Percentiles rank a stretch among this genome's conserved stretches.
Evolutionary conservation across 2,113 vertebrate species (phyloP).

Genomic region (Dunckerocampus dactyliophorus): DNA sequence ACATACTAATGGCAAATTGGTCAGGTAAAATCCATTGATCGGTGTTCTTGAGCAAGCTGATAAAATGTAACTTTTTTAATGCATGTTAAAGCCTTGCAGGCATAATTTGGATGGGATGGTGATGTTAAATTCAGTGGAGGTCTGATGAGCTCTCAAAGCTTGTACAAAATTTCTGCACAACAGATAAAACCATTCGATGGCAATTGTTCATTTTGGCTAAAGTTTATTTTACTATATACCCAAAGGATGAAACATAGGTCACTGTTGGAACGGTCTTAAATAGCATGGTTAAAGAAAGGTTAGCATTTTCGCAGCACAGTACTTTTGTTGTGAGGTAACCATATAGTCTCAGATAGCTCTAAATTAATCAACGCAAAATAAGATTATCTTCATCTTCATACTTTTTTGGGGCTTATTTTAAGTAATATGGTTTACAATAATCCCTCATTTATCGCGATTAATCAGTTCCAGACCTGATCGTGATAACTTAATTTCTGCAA

Average conservation of each 20-base stretch:
- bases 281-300: neutral
- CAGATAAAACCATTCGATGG: neutral
- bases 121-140: constrained; percentile 3
- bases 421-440: too few relatives aligned
- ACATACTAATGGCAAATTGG: constrained; percentile 1
- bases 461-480: too few relatives aligned
- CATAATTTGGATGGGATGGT: constrained; percentile 5
- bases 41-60: neutral
- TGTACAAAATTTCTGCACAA: neutral
- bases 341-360: too few relatives aligned
- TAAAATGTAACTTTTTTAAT: neutral
- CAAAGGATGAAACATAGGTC: neutral
- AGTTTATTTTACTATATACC: neutral
- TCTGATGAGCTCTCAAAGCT: constrained; percentile 1
- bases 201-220: neutral
- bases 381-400: too few relatives aligned
- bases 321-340: too few relatives aligned
- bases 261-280: neutral
- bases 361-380: too few relatives aligned
- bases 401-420: too few relatives aligned
- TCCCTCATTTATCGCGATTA: too few relatives aligned
- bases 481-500: too few relatives aligned
- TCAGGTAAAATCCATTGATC: constrained; percentile 13
- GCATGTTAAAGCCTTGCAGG: neutral
- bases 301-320: neutral